Conservation (phyloP, 1,140 invertebrate genomes). For the Charaxes varanes region DNA sequence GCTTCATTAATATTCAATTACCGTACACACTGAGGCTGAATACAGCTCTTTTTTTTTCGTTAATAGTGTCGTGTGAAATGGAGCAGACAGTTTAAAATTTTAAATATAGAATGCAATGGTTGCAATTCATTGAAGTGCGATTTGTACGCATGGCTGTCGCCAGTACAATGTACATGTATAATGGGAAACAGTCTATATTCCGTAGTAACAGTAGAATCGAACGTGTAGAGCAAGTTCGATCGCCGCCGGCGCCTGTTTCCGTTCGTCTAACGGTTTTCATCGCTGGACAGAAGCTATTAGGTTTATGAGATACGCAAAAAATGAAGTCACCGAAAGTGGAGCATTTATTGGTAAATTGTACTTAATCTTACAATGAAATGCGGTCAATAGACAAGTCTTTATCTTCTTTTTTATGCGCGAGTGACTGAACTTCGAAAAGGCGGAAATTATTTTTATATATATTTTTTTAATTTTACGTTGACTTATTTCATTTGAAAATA, state of each 20-base stretch:
- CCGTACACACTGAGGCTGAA: too few relatives aligned
- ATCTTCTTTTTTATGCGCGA: background rate
- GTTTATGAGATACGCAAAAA: constrained; percentile 6
- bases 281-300: constrained; percentile 1
- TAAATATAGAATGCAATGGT: constrained; percentile 9
- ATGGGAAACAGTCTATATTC: constrained; percentile 5
- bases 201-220: constrained; percentile 25
- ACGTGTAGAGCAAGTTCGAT: constrained; percentile 33
- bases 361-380: background rate
- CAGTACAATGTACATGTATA: constrained; percentile 1
- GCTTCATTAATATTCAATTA: too few relatives aligned
- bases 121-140: constrained; percentile 12
- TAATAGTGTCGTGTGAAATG: too few relatives aligned
- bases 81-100: too few relatives aligned
- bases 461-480: too few relatives aligned
- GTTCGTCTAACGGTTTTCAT: constrained; percentile 40
- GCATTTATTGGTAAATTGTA: background rate
- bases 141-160: constrained; percentile 12
- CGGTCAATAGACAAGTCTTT: background rate
- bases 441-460: too few relatives aligned
- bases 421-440: too few relatives aligned
- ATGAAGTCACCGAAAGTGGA: constrained; percentile 3
- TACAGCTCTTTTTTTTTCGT: too few relatives aligned
- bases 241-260: constrained; percentile 23
- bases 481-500: too few relatives aligned